A percentile compares a stretch with the other conserved stretches of the same genome.
These are phyloP conservation scores for Plotosus lineatus DNA, from an alignment of 2,113 vertebrate species.

Conservation along the genomic window DNA sequence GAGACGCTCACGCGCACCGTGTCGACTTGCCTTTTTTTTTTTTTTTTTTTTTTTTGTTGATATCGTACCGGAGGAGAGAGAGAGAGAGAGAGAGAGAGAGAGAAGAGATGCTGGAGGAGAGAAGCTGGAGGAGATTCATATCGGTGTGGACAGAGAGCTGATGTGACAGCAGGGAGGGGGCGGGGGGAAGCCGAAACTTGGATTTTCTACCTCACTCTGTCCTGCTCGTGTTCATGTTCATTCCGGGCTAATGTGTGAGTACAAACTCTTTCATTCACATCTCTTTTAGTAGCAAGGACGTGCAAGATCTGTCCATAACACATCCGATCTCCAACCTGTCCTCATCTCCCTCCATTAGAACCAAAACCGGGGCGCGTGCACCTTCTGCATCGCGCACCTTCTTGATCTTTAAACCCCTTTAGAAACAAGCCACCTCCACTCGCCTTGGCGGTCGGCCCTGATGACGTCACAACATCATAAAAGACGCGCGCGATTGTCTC, in stretches of 20 bases:
- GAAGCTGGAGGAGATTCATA: constrained; percentile 56
- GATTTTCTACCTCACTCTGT: constrained; percentile 40
- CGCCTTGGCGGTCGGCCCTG: not conserved
- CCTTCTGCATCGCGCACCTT: not conserved
- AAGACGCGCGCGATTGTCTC: constrained; percentile 20
- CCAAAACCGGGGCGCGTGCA: not conserved
- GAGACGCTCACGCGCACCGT: constrained; percentile 70
- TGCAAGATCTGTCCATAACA: not conserved
- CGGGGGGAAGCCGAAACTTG: constrained; percentile 48
- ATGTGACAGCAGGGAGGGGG: constrained; percentile 62
- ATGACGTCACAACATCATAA: constrained; percentile 55
- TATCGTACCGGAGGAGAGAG: constrained; percentile 46
- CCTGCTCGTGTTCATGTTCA: constrained; percentile 33
- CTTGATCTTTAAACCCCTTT: not conserved
- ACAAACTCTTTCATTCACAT: constrained; percentile 25
- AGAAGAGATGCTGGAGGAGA: constrained; percentile 51
- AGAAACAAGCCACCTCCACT: not conserved
- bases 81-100: not conserved
- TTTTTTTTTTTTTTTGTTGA: constrained; percentile 72
- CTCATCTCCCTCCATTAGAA: not conserved
- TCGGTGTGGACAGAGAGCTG: constrained; percentile 56
- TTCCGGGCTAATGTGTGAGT: constrained; percentile 71
- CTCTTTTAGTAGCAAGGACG: not conserved
- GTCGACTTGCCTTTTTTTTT: constrained; percentile 58
- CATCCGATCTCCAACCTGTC: not conserved